Evolutionary conservation across 2,113 vertebrate genomes (phyloP), one percentile per base, ranked within the genome.

Genomic region (Campylomormyrus tamandua): DNA sequence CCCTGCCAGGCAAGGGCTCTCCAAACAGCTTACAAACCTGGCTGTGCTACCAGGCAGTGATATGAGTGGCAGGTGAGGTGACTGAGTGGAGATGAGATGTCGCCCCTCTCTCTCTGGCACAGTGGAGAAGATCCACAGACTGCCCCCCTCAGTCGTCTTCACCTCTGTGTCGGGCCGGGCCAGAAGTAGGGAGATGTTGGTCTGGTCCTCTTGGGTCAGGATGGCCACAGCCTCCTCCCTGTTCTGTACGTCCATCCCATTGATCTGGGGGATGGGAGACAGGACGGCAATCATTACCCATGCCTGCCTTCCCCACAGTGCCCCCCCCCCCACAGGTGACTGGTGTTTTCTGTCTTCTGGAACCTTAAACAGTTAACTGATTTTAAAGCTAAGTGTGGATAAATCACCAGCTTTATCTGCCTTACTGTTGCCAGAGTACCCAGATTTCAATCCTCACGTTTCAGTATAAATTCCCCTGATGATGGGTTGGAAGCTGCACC

Each of bases 131-230:
- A 45, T 66, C 62, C 62, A 66, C 62, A 31, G 62, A 66, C 62
- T 27, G 48, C 48, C 46, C n/a, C 48, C 49, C 24, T 4, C 24
- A 24, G 17, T 19, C 5, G 8, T 46, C 53, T 94, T 94, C 92
- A 98, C 98, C 97, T 98, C 97, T 85, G 96, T 96, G 93, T 98
- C 98, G 0, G 98, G 97, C 87, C 98, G 95, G 31, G 98, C 97
- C 21, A 98, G 96, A 56, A 98, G 94, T 91, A 98, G 94, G 49
- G 97, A 98, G 92, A 98, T 95, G 92, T 98, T 98, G 83, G 97
- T 98, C 93, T 95, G 97, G 93, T 98, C 96, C 93, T 98, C 97
- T 90, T 96, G 94, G 92, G 97, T 98, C 92, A 98, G 95, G 91
- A 97, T 96, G 77, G 97, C 97, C 35, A 98, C 97, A 0, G 97